Conservation (phyloP, 2,888 invertebrate species). For the Eupithecia exiguata region DNA sequence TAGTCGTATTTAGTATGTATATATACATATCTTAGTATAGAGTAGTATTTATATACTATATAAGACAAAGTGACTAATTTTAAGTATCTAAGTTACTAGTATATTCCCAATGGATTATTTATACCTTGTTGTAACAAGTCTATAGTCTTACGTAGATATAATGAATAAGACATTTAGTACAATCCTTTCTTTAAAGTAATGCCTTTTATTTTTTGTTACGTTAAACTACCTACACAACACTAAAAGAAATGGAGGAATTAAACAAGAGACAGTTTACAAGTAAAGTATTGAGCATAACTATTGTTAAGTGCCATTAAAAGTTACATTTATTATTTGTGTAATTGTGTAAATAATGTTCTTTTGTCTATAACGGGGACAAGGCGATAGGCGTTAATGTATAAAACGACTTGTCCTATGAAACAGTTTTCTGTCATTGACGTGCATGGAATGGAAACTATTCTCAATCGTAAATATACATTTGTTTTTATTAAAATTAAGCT, state of each 20-base stretch:
- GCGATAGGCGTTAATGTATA: constrained; percentile 35
- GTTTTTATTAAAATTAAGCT: not conserved
- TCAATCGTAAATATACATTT: not conserved
- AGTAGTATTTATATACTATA: too few relatives aligned
- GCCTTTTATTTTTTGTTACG: not conserved
- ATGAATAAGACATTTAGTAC: not conserved
- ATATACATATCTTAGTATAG: too few relatives aligned
- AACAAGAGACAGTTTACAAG: not conserved
- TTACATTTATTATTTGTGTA: constrained; percentile 18
- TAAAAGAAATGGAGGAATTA: not conserved
- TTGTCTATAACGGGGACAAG: constrained; percentile 44
- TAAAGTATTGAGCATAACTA: not conserved
- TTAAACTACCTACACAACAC: not conserved
- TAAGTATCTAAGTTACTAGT: not conserved
- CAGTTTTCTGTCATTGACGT: not conserved
- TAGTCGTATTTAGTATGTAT: too few relatives aligned
- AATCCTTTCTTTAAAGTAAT: not conserved
- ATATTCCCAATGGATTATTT: not conserved
- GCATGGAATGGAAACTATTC: not conserved
- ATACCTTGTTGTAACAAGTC: not conserved
- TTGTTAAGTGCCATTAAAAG: not conserved
- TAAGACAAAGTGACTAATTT: not conserved
- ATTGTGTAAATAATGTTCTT: constrained; percentile 46
- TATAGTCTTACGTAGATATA: too few relatives aligned
- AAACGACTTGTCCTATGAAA: constrained; percentile 21